Evolutionary conservation across 2,113 vertebrate species (phyloP), one percentile per base, ranked within the genome.

Genomic region (Calyptomena viridis): DNA sequence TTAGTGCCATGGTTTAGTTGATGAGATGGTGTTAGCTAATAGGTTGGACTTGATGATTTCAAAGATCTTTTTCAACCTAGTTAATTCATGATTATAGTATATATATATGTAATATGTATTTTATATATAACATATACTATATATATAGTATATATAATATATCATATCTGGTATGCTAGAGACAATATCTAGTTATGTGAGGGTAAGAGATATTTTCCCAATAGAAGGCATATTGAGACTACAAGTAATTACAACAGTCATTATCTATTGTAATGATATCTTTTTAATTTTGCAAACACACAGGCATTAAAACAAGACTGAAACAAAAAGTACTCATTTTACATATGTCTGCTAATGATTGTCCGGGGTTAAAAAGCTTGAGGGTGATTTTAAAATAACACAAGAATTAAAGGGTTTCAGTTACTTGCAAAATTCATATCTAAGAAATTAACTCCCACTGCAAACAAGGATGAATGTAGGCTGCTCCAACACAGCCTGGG

Each of bases 281-380:
- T 95, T 94, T 90, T 93, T 83, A 86, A 84, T 86, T 87, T 90
- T 94, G 87, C 91, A 95, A 94, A 84, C 30, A 69, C 82, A 82
- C 76, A 74, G 52, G n/a, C 84, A 91, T 82, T 94, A 85, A 79
- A 91, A 55, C 20, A 86, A 60, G 82, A 63, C 68, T 46, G 68
- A 93, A 95, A 93, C 20, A 94, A 94, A 86, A 93, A 80, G 42
- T 35, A 85, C 28, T 90, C 28, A 73, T 80, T 95, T 95, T 85
- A 80, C 24, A 7, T 73, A 73, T 53, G 46, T 67, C 72, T 95
- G 27, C 39, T 90, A 86, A 42, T 52, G 59, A 13, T 74, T 91
- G 84, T 95, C 95, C 78, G 77, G 79, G 12, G 47, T 20, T 66
- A 94, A 82, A 94, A 89, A 85, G 19, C 42, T 67, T 63, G 55